Base-by-base conservation (phyloP, 2,113 vertebrate genomes). In the Callipepla californica region DNA sequence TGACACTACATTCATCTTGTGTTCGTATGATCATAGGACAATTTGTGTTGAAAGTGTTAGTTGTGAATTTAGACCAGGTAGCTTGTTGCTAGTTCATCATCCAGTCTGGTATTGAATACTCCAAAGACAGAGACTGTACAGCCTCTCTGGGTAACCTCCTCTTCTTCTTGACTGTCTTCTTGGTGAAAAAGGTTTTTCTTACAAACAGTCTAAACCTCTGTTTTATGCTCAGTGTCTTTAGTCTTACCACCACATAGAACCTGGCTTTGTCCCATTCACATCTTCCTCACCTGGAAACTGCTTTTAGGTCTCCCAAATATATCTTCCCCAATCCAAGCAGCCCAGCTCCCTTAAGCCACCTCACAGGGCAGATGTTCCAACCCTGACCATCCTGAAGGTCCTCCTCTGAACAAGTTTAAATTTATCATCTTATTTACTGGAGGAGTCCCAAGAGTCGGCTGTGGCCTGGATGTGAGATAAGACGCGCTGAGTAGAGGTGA, bases 321-420 rank as follows among this genome's bases (percentile, higher is more conserved):
- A 4, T 30, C 42, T 45, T 58, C 67, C 51, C 42, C 42, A 87
- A 17, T 13, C 30, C 38, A 17, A 63, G 40, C 25, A 58, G 40
- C 25, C 68, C 58, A 40, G n/a, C 25, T 77, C 63, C 30, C 36
- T 55, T 22, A 80, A 23, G 11, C 4, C 21, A 17, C 20, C 32
- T 65, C 26, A 45, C 1, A 0, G 16, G 4, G 2, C 16, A 45
- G 16, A 4, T 50, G 23, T 40, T 81, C 10, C 2, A 78, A 1
- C 13, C 8, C 4, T 19, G 51, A 28, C 18, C 3, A 0, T 62
- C 45, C 36, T 4, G 0, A 9, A 58, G 42, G 16, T 15, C 28
- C 7, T 70, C 40, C 36, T 15, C 5, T 80, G 45, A 51, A 66
- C 10, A 5, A 0, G 0, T 5, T 70, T 69, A 20, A 13, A 14